Evolutionary conservation across 2,797 vertebrate species (phyloP), one percentile per base, ranked within the genome.

Genomic region (Smutsia temminckii): DNA sequence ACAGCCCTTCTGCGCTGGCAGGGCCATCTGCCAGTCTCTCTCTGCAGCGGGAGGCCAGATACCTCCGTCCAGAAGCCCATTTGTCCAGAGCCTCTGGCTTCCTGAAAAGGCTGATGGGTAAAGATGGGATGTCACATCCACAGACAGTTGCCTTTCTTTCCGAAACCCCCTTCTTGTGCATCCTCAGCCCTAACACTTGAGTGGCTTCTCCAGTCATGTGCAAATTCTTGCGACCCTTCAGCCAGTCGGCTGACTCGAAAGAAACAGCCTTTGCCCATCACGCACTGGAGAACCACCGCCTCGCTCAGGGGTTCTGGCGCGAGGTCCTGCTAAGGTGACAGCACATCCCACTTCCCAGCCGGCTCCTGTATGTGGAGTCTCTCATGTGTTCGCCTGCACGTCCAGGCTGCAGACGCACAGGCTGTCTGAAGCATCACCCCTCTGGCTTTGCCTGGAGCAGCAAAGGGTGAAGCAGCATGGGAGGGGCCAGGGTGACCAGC

Each of bases 241-340:
- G 69, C 59, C 0, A 2, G 16, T 61, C 34, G 0, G 81, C 20
- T 4, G 75, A 55, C 32, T 40, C 11, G 3, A 1, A 40, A 75
- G 42, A 34, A 7, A 9, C 6, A 64, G 37, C 29, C 29, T 51
- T 55, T 2, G 8, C 42, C 29, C 14, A 0, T 14, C 27, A 20
- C 32, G 40, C 68, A 8, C 5, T 1, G 16, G 34, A 55, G 78
- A 81, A 16, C 59, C 17, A 12, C n/a, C 0, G 0, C 42, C 46
- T 40, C 8, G 8, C 29, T 72, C 29, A 17, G 59, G 17, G 6
- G 91, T 55, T 75, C 46, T 6, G 81, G 34, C 29, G 66, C 0
- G 2, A 57, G 40, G 1, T n/a, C 21, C 29, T 1, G 0, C 8
- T 21, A 2, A 25, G 37, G 21, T 0, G 12, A 6, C 53, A 4